These are phyloP conservation scores for Parascotia fuliginaria DNA, from an alignment of 2,888 invertebrate species.

Conservation along the genomic window DNA sequence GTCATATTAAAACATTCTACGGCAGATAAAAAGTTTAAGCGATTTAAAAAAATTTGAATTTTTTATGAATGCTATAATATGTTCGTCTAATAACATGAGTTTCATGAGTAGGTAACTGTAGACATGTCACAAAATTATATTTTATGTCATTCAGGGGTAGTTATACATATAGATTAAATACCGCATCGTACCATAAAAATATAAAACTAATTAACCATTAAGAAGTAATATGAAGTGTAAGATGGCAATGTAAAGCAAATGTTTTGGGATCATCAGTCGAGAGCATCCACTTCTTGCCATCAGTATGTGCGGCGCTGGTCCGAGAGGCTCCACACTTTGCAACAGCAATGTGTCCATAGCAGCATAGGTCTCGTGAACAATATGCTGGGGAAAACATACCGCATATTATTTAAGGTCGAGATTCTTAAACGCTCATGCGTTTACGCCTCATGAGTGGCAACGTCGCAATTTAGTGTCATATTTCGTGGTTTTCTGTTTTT, in stretches of 20 bases:
- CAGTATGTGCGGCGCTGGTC: conserved; percentile 25
- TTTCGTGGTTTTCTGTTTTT: too few species aligned
- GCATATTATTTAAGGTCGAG: too few species aligned
- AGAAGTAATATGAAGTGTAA: conserved; percentile 6
- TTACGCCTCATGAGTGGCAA: too few species aligned
- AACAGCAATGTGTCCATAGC: conserved; percentile 74
- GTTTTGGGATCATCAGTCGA: background rate
- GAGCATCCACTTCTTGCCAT: conserved; percentile 27
- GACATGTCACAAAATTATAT: background rate
- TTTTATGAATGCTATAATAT: too few species aligned
- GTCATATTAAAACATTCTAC: too few species aligned
- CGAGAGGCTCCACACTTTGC: conserved; percentile 52
- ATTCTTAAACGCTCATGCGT: too few species aligned
- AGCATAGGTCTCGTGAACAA: conserved; percentile 75
- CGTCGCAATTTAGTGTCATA: too few species aligned
- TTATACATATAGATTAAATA: background rate
- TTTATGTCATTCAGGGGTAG: background rate
- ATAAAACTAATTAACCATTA: conserved; percentile 7
- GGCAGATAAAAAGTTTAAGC: too few species aligned
- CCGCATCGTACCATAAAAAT: background rate
- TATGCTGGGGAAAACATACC: conserved; percentile 57
- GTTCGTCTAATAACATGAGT: too few species aligned
- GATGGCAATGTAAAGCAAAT: background rate
- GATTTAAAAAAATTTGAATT: too few species aligned
- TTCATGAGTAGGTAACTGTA: too few species aligned